These are phyloP conservation scores for Drosophila oshimai DNA, from an alignment of 1,140 invertebrate genomes.

Conservation along the genomic window DNA sequence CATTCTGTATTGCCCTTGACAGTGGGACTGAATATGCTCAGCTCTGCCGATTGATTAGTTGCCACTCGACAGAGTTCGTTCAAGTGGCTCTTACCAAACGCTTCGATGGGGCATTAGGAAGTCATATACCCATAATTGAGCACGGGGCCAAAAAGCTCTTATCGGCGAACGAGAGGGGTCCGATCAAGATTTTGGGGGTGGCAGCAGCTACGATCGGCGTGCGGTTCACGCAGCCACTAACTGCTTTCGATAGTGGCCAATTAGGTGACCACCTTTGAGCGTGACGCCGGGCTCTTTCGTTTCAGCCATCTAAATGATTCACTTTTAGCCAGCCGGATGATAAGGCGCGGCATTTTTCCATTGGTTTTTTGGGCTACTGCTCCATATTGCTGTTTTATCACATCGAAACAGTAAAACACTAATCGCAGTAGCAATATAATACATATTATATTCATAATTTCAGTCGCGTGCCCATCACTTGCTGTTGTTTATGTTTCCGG, in stretches of 20 bases:
- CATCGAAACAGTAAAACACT: constrained; percentile 5
- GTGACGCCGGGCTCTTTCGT: constrained; percentile 16
- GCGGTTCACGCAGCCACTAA: constrained; percentile 46
- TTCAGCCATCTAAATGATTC: constrained; percentile 38
- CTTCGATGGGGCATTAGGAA: constrained; percentile 14
- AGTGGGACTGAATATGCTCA: constrained; percentile 3
- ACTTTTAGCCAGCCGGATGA: background rate
- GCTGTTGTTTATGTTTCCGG: constrained; percentile 46
- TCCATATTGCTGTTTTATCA: constrained; percentile 20
- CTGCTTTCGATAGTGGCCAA: constrained; percentile 56
- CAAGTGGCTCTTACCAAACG: constrained; percentile 20
- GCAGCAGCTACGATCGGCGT: constrained; percentile 1
- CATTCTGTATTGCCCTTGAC: constrained; percentile 11
- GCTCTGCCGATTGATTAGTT: background rate
- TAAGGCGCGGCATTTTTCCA: background rate
- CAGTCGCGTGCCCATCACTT: constrained; percentile 31
- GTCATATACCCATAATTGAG: constrained; percentile 20
- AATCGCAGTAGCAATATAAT: constrained; percentile 19
- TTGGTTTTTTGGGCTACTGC: background rate
- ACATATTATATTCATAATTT: constrained; percentile 8
- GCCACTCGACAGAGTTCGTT: constrained; percentile 9
- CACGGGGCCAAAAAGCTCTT: constrained; percentile 3
- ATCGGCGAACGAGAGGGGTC: constrained; percentile 3
- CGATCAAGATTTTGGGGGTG: constrained; percentile 28
- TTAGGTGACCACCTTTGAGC: constrained; percentile 39